These are phyloP conservation scores for Tautogolabrus adspersus DNA, from an alignment of 2,113 vertebrate species.

Conservation along the genomic window DNA sequence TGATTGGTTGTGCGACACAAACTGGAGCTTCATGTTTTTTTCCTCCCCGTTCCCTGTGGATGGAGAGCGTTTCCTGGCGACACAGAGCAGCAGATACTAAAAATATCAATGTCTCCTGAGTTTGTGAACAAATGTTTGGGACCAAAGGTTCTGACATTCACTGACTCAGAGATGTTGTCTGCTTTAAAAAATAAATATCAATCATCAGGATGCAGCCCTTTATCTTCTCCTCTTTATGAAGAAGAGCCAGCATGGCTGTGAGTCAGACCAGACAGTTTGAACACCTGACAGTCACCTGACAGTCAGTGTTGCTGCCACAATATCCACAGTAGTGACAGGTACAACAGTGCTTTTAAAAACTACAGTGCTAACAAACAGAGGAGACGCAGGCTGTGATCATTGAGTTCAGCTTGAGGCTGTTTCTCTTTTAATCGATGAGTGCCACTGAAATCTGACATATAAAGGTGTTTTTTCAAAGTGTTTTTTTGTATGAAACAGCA, in stretches of 20 bases:
- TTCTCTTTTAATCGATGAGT: no score
- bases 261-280: background rate
- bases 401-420: background rate
- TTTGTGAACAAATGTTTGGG: background rate
- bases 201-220: no score
- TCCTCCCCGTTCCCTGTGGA: background rate
- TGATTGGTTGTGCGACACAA: background rate
- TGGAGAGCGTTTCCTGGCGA: background rate
- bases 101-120: slow-evolving; percentile 1
- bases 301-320: background rate
- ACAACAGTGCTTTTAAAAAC: background rate
- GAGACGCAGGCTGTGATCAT: background rate
- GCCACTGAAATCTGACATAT: no score
- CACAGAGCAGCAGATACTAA: slow-evolving; percentile 3
- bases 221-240: background rate
- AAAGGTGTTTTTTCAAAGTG: no score
- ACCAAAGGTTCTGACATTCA: background rate
- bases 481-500: no score
- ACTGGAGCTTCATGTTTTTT: background rate
- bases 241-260: background rate
- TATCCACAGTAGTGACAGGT: background rate
- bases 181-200: background rate
- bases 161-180: background rate
- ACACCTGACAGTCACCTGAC: slow-evolving; percentile 1
- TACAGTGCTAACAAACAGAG: background rate